Percentiles rank a stretch among this genome's conserved stretches.
Evolutionary conservation across 2,797 vertebrate genomes (phyloP).

Genomic region (Thaleichthys pacificus): DNA sequence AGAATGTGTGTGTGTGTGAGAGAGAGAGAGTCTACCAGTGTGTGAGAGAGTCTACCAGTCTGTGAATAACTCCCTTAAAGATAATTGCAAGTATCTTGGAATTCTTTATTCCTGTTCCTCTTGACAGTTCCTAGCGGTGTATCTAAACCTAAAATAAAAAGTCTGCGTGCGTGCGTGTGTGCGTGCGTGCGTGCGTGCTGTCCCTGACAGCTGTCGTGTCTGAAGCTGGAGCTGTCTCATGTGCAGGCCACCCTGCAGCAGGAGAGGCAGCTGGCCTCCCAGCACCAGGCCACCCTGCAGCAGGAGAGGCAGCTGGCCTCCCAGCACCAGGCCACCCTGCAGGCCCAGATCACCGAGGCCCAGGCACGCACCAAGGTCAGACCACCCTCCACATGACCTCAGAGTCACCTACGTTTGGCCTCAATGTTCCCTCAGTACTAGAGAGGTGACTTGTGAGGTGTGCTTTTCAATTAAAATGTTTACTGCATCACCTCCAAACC

Average conservation of each 20-base stretch:
- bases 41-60: not conserved
- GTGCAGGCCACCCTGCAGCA: slow-evolving; percentile 62
- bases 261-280: slow-evolving; percentile 64
- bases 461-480: too few species aligned
- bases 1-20: too few species aligned
- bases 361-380: slow-evolving; percentile 72
- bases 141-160: too few species aligned
- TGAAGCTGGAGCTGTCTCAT: slow-evolving; percentile 65
- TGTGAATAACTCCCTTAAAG: not conserved
- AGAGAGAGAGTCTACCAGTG: not conserved
- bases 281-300: slow-evolving; percentile 68
- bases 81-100: not conserved
- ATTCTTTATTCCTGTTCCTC: too few species aligned
- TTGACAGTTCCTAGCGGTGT: too few species aligned
- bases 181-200: slow-evolving; percentile 5
- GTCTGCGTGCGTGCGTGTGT: not conserved
- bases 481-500: too few species aligned
- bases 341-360: slow-evolving; percentile 72
- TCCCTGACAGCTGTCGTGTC: slow-evolving; percentile 50
- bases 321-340: slow-evolving; percentile 72
- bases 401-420: not conserved
- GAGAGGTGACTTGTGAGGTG: too few species aligned
- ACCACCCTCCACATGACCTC: not conserved
- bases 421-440: not conserved
- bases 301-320: slow-evolving; percentile 64